These are phyloP conservation scores for Agonopterix heracliana DNA, from an alignment of 2,888 invertebrate species.

Conservation along the genomic window DNA sequence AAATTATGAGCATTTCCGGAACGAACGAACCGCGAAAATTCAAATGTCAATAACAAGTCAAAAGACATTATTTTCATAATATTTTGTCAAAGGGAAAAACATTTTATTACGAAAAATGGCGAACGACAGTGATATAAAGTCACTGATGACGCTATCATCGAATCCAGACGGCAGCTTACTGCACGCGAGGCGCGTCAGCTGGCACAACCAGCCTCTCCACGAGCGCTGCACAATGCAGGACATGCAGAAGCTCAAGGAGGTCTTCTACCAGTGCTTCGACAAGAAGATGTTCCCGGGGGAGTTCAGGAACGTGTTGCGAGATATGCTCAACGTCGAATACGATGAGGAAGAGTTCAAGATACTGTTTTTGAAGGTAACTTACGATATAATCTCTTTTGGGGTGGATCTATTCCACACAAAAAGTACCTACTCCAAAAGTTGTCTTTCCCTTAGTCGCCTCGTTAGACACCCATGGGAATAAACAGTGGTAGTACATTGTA, in stretches of 20 bases:
- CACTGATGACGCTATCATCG: conserved; percentile 43
- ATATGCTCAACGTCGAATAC: conserved; percentile 63
- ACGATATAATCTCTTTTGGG: background rate
- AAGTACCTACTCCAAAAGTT: background rate
- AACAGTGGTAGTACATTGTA: background rate
- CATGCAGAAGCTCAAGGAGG: conserved; percentile 60
- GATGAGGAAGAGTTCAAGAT: conserved; percentile 77
- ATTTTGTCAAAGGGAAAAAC: too few relatives aligned
- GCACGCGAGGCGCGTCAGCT: conserved; percentile 25
- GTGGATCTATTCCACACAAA: conserved; percentile 8
- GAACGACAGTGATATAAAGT: conserved; percentile 46
- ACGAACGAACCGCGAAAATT: too few relatives aligned
- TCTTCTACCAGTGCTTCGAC: conserved; percentile 55
- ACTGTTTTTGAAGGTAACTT: conserved; percentile 77
- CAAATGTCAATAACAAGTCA: too few relatives aligned
- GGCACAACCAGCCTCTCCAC: conserved; percentile 52
- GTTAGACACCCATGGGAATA: too few relatives aligned
- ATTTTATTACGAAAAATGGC: too few relatives aligned
- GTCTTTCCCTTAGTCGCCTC: background rate
- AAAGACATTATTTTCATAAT: too few relatives aligned
- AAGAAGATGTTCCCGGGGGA: conserved; percentile 55
- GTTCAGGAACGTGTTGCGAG: conserved; percentile 55
- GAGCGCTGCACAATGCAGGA: conserved; percentile 59
- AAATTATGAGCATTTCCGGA: too few relatives aligned
- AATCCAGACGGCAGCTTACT: conserved; percentile 51